Base-by-base conservation (phyloP, 92 coral and sea anemone genomes). In the Palythoa grandis region DNA sequence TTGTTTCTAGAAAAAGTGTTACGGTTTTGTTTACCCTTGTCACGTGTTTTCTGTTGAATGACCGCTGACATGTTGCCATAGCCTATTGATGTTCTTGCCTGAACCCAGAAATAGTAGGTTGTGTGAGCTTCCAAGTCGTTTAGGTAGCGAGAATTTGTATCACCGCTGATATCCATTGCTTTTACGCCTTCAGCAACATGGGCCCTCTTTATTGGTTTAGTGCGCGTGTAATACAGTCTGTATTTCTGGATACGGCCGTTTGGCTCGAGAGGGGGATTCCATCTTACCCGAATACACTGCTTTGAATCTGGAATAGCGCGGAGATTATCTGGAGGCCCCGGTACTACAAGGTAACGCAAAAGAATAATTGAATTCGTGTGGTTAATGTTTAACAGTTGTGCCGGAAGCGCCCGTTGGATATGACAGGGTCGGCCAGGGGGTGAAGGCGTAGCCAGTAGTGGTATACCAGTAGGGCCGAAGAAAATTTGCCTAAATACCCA, bases 201-300 rank as follows among this genome's bases (percentile, higher is more conserved):
- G 79, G 89, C 86, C 66, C 82, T 89, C 23, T 66, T 73, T 3
- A 82, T 67, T 25, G 90, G 87, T 60, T 83, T 77, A 11, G 83
- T 88, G 60, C 76, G 88, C 52, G 93, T 93, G 84, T 92, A 94
- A 82, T 88, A 86, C 50, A 96, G 37, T n/a, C 61, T 83, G 88
- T 96, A 96, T 69, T 84, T 82, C n/a, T 72, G 92, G 15, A 96
- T 96, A 66, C 74, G 90, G 11, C 98, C 98, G 83, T 96, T 96
- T 8, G 98, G 98, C 52, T 96, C 92, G 58, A 83, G 85, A 13
- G 98, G 98, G 68, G 83, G 87, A 52, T 92, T 87, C 98, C 98
- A 96, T n/a, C 90, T 87, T 52, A 94, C 90, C 25, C 98, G 98
- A 85, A 96, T 94, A 29, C 88, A 79, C 40, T 84, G 85, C 71